These are phyloP conservation scores for Exaiptasia diaphana DNA, from an alignment of 64 coral and sea anemone genomes.

Conservation along the genomic window DNA sequence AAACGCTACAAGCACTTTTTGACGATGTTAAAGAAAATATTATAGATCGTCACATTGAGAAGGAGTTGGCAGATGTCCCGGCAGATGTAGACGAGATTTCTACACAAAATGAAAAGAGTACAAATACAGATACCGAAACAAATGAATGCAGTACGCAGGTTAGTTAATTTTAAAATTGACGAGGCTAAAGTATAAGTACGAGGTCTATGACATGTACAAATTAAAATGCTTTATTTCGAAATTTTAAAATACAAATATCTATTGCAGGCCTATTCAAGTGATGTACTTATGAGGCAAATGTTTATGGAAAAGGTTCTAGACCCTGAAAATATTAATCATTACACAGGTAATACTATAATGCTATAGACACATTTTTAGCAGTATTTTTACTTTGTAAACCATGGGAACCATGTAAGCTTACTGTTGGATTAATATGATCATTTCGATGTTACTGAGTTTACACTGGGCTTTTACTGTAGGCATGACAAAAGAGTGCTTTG, in stretches of 20 bases:
- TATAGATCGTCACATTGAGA: not conserved
- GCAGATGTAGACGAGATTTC: not conserved
- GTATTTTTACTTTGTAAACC: not conserved
- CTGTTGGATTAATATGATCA: not conserved
- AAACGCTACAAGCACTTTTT: not conserved
- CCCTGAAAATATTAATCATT: constrained; percentile 45
- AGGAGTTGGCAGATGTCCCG: not conserved
- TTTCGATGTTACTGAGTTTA: not conserved
- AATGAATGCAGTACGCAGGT: too few species aligned
- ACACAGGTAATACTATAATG: constrained; percentile 49
- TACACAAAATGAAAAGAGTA: not conserved
- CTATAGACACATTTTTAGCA: too few species aligned
- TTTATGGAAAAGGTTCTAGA: constrained; percentile 72
- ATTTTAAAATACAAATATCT: too few species aligned
- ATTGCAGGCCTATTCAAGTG: constrained; percentile 46
- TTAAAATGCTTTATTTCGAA: not conserved
- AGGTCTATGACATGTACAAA: not conserved
- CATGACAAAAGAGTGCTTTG: constrained; percentile 64
- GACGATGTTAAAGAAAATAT: too few species aligned
- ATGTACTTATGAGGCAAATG: constrained; percentile 48
- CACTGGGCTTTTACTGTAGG: constrained; percentile 21
- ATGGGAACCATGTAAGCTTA: not conserved
- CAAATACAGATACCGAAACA: constrained; percentile 4
- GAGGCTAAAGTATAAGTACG: not conserved
- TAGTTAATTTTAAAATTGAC: not conserved